Evolutionary conservation across 2,113 vertebrate genomes (phyloP).

Genomic region (Gymnobelideus leadbeateri): DNA sequence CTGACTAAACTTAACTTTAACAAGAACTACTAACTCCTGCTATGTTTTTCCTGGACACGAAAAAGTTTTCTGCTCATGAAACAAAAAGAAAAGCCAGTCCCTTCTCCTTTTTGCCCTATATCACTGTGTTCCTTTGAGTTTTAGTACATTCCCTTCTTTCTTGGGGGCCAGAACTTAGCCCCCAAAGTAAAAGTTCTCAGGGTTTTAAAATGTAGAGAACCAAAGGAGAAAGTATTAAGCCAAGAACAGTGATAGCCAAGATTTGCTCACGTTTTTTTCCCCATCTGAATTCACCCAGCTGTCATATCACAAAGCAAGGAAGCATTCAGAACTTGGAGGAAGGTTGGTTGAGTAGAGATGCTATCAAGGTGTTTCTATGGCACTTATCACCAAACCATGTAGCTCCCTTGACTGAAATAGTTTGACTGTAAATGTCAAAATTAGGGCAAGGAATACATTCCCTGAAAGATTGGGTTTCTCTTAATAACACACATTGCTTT

Average conservation of each 20-base stretch:
- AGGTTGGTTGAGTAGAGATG: not conserved
- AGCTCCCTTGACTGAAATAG: not conserved
- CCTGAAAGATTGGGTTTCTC: not conserved
- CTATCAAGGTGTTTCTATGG: not conserved
- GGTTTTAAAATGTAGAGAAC: not conserved
- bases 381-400: not conserved
- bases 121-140: not conserved
- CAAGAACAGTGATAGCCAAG: not conserved
- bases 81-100: not conserved
- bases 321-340: not conserved
- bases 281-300: not conserved
- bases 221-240: not conserved
- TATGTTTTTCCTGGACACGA: not conserved
- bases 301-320: not conserved
- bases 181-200: not conserved
- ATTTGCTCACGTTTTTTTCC: not conserved
- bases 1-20: not conserved
- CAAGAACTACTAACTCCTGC: not conserved
- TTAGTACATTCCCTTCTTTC: not conserved
- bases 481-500: not conserved
- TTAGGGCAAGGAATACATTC: not conserved
- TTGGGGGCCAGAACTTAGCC: not conserved
- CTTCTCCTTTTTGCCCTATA: not conserved
- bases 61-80: not conserved
- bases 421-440: not conserved